Conservation (phyloP, 2,113 vertebrate genomes). For the Catharus bicknelli region DNA sequence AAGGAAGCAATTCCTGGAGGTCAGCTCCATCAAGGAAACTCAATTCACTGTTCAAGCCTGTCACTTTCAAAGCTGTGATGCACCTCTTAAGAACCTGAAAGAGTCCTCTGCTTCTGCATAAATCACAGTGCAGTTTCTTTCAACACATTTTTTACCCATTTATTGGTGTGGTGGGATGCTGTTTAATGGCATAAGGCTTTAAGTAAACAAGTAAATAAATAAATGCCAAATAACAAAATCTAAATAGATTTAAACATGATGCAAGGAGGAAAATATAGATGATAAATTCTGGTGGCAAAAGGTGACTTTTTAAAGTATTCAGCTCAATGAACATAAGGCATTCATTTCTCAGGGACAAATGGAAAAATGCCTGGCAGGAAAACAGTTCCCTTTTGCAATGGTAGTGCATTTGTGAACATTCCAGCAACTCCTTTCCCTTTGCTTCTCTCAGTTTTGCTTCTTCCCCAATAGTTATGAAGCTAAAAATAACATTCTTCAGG, state of each 20-base stretch:
- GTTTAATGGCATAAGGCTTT: background rate
- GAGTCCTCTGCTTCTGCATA: conserved; percentile 11
- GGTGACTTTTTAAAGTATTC: conserved; percentile 10
- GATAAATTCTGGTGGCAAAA: conserved; percentile 15
- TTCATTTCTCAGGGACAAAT: background rate
- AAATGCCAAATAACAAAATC: background rate
- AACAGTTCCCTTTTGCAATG: background rate
- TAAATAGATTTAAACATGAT: background rate
- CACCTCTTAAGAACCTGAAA: conserved; percentile 15
- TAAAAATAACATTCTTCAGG: background rate
- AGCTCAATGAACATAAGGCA: conserved; percentile 4
- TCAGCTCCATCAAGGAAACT: conserved; percentile 35
- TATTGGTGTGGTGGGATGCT: background rate
- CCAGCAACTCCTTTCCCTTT: background rate
- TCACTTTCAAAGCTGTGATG: conserved; percentile 34
- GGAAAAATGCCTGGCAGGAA: conserved; percentile 5
- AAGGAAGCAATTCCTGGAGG: conserved; percentile 41
- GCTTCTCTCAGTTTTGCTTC: background rate
- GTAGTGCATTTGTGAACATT: background rate
- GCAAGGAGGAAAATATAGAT: background rate
- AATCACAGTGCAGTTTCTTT: conserved; percentile 16
- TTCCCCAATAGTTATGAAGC: accelerated
- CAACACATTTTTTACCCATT: background rate
- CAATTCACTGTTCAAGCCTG: conserved; percentile 2
- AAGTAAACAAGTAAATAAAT: conserved; percentile 25